These are phyloP conservation scores for Zoanthus gigantus DNA, from an alignment of 92 coral and sea anemone genomes.

Conservation along the genomic window DNA sequence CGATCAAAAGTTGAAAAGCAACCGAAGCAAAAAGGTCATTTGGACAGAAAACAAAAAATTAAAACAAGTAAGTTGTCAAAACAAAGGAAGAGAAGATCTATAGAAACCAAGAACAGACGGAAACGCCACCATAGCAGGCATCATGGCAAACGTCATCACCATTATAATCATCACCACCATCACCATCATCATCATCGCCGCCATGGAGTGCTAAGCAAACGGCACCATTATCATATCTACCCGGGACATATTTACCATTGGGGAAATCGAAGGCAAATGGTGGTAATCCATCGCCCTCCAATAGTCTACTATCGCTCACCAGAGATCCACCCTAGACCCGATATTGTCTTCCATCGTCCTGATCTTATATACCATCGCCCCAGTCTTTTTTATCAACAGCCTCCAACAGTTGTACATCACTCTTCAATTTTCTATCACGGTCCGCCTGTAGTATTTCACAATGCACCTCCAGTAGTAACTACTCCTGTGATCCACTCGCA, in stretches of 20 bases:
- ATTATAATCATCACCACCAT: conserved; percentile 35
- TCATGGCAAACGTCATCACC: conserved; percentile 16
- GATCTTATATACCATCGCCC: conserved; percentile 75
- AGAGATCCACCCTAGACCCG: conserved; percentile 64
- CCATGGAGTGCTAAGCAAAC: conserved; percentile 43
- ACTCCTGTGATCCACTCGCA: conserved; percentile 60
- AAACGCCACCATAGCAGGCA: conserved; percentile 44
- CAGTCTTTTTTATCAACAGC: conserved; percentile 66
- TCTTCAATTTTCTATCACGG: conserved; percentile 71
- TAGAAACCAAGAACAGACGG: conserved; percentile 21
- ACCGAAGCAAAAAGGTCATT: not conserved
- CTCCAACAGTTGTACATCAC: conserved; percentile 79
- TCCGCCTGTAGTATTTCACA: conserved; percentile 74
- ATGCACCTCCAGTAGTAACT: conserved; percentile 65
- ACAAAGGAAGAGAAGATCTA: conserved; percentile 52
- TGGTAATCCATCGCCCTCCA: conserved; percentile 75
- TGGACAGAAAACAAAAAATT: not conserved
- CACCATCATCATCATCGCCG: conserved; percentile 59
- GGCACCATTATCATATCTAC: conserved; percentile 13
- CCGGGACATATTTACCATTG: conserved; percentile 41
- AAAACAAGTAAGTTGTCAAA: conserved; percentile 31
- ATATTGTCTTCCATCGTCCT: conserved; percentile 72
- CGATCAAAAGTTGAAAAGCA: conserved; percentile 78
- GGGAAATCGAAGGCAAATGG: conserved; percentile 69
- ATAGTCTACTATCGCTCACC: conserved; percentile 69